Percentiles rank a stretch among this genome's conserved stretches.
These are phyloP conservation scores for Drosophila erecta DNA, from an alignment of 1,140 invertebrate genomes.

Conservation along the genomic window DNA sequence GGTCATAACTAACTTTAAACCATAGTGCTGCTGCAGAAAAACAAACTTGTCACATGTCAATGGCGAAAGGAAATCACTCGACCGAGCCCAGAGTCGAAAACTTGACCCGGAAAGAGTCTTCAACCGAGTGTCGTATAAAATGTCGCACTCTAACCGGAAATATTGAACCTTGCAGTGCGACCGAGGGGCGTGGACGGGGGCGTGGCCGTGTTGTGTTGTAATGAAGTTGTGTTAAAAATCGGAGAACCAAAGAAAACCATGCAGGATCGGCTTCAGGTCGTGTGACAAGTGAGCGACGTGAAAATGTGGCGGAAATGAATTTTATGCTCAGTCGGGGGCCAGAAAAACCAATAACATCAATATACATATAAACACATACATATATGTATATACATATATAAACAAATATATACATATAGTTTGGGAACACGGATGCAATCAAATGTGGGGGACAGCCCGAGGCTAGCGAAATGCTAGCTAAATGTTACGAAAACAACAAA, in stretches of 20 bases:
- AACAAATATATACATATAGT: not conserved
- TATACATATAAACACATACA: conserved; percentile 6
- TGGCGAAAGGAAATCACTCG: conserved; percentile 61
- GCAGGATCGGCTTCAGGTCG: conserved; percentile 26
- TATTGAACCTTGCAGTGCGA: conserved; percentile 55
- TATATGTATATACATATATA: not conserved
- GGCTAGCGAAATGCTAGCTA: conserved; percentile 41
- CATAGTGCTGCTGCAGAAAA: conserved; percentile 17
- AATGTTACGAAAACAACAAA: conserved; percentile 63
- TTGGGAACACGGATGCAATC: conserved; percentile 14
- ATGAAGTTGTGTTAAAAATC: conserved; percentile 41
- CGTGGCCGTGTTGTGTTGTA: conserved; percentile 18
- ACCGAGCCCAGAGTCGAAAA: conserved; percentile 25
- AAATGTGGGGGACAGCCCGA: conserved; percentile 7
- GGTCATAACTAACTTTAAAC: conserved; percentile 18
- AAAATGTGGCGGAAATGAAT: conserved; percentile 77
- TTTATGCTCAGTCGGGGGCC: conserved; percentile 65
- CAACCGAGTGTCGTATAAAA: conserved; percentile 40
- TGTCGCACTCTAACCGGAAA: conserved; percentile 67
- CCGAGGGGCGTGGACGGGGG: conserved; percentile 9
- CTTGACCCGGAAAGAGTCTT: conserved; percentile 21
- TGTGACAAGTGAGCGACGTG: conserved; percentile 73
- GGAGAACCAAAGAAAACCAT: conserved; percentile 13
- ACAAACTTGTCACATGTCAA: conserved; percentile 51
- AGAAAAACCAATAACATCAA: conserved; percentile 65